A percentile compares a stretch with the other conserved stretches of the same genome.
Conservation (phyloP, 2,113 vertebrate species). For the Paradoxurus hermaphroditus region DNA sequence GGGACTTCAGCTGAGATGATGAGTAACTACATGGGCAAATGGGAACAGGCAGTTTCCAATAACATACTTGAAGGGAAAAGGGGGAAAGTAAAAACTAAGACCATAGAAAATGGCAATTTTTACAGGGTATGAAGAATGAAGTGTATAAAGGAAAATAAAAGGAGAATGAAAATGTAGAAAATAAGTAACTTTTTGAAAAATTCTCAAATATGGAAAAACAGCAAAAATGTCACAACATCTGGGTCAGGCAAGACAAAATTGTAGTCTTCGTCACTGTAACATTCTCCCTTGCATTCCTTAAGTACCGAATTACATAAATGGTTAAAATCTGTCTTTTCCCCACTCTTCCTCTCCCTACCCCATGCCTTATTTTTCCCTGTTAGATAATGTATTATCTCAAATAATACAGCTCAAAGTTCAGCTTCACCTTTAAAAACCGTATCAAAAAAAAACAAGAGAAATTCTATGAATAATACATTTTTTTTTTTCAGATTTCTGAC, state of each 20-base stretch:
- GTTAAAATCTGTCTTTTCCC: neutral
- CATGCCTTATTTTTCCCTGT: neutral
- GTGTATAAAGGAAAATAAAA: neutral
- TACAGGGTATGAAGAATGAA: neutral
- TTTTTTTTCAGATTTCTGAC: neutral
- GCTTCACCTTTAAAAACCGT: neutral
- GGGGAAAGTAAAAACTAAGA: neutral
- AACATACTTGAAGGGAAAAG: neutral
- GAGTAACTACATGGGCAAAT: neutral
- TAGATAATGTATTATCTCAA: neutral
- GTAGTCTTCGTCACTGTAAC: neutral
- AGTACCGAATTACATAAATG: neutral
- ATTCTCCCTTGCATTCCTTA: neutral
- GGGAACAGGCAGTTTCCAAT: neutral
- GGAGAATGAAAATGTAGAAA: neutral
- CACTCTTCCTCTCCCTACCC: too few species aligned
- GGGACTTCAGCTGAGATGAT: neutral
- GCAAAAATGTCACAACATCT: neutral
- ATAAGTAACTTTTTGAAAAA: neutral
- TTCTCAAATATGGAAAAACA: neutral
- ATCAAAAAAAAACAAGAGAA: neutral
- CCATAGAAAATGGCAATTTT: neutral
- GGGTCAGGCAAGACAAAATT: neutral
- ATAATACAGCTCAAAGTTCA: neutral
- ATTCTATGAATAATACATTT: neutral